Conservation (phyloP, 2,888 invertebrate species). For the Mythimna albipuncta region DNA sequence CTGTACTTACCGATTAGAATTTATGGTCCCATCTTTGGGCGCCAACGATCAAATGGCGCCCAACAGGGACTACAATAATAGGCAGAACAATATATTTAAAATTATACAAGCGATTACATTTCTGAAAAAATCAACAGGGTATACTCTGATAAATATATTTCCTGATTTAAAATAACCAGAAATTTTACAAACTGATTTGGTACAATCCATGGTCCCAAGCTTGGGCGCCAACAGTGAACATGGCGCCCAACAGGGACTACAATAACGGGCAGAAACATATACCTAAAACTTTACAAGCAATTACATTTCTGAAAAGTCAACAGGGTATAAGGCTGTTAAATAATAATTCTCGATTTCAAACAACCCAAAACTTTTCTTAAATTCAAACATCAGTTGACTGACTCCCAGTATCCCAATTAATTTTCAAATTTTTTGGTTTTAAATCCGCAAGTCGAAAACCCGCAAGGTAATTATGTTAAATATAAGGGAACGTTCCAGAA, state of each 20-base stretch:
- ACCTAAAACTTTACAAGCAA: neutral
- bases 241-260: conserved; percentile 19
- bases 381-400: conserved; percentile 5
- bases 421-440: conserved; percentile 1
- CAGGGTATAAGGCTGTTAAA: neutral
- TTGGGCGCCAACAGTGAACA: conserved; percentile 12
- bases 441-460: conserved; percentile 5
- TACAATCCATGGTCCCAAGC: neutral
- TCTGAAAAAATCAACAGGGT: neutral
- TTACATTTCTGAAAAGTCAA: neutral
- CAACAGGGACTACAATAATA: neutral
- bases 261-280: neutral
- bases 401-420: conserved; percentile 2
- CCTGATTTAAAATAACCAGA: neutral
- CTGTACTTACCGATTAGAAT: too few relatives aligned
- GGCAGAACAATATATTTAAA: neutral
- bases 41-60: conserved; percentile 23
- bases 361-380: neutral
- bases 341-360: neutral
- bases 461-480: conserved; percentile 40
- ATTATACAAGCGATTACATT: neutral
- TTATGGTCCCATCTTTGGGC: conserved; percentile 3
- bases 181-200: neutral
- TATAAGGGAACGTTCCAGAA: conserved; percentile 61
- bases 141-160: neutral